These are phyloP conservation scores for Diplosoma virens DNA, from an alignment of 23 tunicate species.

Conservation along the genomic window DNA sequence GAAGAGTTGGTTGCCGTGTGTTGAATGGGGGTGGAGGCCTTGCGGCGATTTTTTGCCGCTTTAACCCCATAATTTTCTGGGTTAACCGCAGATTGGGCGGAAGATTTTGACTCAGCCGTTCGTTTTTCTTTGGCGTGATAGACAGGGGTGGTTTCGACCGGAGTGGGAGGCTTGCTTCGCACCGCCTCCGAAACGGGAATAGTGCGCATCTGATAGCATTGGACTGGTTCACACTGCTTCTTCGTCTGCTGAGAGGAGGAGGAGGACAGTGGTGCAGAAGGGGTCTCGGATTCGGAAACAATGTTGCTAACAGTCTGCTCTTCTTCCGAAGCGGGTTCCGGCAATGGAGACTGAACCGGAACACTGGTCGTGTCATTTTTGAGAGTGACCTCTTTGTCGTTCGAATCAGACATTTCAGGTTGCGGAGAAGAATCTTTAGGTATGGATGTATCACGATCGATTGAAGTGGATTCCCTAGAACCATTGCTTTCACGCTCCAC, in stretches of 20 bases:
- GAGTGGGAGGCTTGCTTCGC: slow-evolving; percentile 57
- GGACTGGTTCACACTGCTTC: slow-evolving; percentile 8
- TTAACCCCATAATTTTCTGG: neutral
- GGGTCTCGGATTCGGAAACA: too few relatives aligned
- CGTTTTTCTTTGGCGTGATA: neutral
- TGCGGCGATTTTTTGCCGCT: slow-evolving; percentile 31
- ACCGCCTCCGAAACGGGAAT: slow-evolving; percentile 65
- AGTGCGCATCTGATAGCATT: slow-evolving; percentile 37
- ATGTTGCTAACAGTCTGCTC: too few relatives aligned
- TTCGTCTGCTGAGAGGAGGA: neutral
- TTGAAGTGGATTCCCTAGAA: too few relatives aligned
- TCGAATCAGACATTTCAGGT: too few relatives aligned
- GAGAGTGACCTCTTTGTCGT: too few relatives aligned
- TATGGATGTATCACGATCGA: too few relatives aligned
- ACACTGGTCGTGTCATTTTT: neutral
- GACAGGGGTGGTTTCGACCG: slow-evolving; percentile 35
- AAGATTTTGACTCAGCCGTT: neutral
- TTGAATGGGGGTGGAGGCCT: slow-evolving; percentile 29
- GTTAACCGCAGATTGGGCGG: neutral
- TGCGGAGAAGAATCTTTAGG: too few relatives aligned
- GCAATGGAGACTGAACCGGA: neutral
- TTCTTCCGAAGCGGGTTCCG: slow-evolving; percentile 14
- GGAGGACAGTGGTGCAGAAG: too few relatives aligned
- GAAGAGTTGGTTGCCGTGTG: neutral
- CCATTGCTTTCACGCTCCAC: too few relatives aligned